phyloP scores from a whole-genome alignment of 2,888 invertebrate species.

The Andrena bicolor region DNA sequence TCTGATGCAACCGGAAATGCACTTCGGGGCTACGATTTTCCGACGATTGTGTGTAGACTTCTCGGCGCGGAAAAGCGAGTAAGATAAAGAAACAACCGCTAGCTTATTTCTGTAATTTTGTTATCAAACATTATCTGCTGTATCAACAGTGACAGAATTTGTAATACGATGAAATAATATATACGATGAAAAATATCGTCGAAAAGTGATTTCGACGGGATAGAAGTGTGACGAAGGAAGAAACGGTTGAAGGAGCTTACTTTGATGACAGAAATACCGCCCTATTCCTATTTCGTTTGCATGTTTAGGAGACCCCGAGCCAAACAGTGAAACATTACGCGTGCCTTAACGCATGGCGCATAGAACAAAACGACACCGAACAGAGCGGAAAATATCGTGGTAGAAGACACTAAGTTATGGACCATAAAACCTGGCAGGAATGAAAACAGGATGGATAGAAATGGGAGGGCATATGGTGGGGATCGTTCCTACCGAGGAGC shows the following conservation, averaged over 20 bases:
- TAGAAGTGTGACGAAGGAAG: conserved; percentile 9
- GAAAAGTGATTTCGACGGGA: conserved; percentile 22
- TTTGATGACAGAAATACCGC: conserved; percentile 3
- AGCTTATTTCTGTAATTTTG: too few species aligned
- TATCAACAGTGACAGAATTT: not conserved
- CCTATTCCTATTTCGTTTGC: conserved; percentile 38
- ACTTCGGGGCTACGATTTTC: conserved; percentile 27
- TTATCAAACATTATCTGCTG: not conserved
- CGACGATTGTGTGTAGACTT: conserved; percentile 1
- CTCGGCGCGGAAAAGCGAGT: not conserved
- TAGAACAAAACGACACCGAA: conserved; percentile 12
- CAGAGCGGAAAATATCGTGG: conserved; percentile 14
- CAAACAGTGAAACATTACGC: conserved; percentile 36
- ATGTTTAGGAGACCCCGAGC: conserved; percentile 24
- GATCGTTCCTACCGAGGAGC: conserved; percentile 38
- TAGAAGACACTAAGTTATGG: conserved; percentile 62
- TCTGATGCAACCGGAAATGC: conserved; percentile 39
- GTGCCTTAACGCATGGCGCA: not conserved
- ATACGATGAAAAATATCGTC: conserved; percentile 29
- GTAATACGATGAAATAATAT: conserved; percentile 8
- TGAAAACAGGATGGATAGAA: conserved; percentile 45
- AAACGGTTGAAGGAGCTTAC: conserved; percentile 50
- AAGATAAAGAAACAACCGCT: not conserved
- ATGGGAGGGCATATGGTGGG: conserved; percentile 48
- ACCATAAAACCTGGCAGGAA: conserved; percentile 42